Percentiles rank a stretch among this genome's conserved stretches.
phyloP scores from a whole-genome alignment of 2,797 vertebrate species.

The Thamnophis elegans region DNA sequence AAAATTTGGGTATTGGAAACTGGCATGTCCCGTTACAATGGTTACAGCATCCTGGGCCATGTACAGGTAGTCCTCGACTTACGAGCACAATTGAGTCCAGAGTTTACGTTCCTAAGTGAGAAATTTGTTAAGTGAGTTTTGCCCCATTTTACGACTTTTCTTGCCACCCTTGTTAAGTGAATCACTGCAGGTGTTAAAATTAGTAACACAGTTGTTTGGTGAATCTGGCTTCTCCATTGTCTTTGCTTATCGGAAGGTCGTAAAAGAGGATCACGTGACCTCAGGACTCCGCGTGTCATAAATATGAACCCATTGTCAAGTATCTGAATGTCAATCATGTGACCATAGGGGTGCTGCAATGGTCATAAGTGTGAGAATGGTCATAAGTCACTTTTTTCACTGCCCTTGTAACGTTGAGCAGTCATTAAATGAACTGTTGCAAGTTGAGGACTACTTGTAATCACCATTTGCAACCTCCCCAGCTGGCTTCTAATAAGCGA shows the following conservation, averaged over 20 bases:
- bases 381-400: no score
- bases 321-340: neutral
- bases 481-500: neutral
- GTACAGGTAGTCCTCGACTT: neutral
- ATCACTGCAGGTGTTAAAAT: neutral
- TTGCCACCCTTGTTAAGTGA: no score
- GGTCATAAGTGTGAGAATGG: neutral
- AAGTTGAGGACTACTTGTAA: neutral
- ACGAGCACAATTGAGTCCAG: neutral
- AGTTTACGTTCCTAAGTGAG: neutral
- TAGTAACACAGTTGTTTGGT: neutral
- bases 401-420: neutral
- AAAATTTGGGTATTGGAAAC: neutral
- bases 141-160: no score
- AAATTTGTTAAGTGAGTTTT: neutral
- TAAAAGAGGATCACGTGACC: neutral
- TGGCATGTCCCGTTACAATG: neutral
- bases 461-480: neutral
- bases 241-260: neutral
- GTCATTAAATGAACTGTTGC: neutral
- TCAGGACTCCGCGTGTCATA: neutral
- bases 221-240: neutral
- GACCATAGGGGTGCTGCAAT: neutral
- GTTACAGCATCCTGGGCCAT: neutral
- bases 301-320: neutral